These are phyloP conservation scores for Noctilio leporinus DNA, from an alignment of 2,113 vertebrate species.

Conservation along the genomic window DNA sequence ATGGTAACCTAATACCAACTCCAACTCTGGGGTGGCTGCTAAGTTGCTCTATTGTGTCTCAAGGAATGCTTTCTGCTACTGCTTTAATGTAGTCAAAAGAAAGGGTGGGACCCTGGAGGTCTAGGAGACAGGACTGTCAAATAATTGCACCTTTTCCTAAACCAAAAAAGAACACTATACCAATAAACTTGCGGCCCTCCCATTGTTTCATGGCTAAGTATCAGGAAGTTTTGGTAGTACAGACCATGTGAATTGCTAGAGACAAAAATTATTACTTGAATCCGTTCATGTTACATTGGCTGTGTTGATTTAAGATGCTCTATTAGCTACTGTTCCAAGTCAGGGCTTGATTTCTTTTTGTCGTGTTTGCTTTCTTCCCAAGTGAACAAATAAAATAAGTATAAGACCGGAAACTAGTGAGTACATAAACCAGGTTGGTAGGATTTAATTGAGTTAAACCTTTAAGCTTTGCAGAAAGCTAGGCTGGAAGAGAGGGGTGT, in stretches of 20 bases:
- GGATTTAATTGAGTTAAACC: slow-evolving; percentile 32
- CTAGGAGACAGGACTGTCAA: slow-evolving; percentile 57
- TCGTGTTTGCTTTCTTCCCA: slow-evolving; percentile 63
- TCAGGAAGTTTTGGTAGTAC: slow-evolving; percentile 27
- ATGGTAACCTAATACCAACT: slow-evolving; percentile 71
- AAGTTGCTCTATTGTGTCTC: slow-evolving; percentile 51
- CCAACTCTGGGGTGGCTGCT: slow-evolving; percentile 29
- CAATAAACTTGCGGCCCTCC: slow-evolving; percentile 41
- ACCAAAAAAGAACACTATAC: slow-evolving; percentile 55
- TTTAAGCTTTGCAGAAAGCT: slow-evolving; percentile 39
- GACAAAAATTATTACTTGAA: slow-evolving; percentile 64
- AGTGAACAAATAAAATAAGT: slow-evolving; percentile 56
- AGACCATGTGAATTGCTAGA: slow-evolving; percentile 33
- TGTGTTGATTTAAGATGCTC: slow-evolving; percentile 62
- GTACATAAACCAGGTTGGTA: background rate
- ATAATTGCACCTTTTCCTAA: slow-evolving; percentile 69
- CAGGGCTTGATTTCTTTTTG: slow-evolving; percentile 57
- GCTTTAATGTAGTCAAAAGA: slow-evolving; percentile 63
- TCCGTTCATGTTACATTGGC: slow-evolving; percentile 57
- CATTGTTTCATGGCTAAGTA: background rate
- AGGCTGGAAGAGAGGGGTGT: background rate
- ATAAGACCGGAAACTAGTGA: slow-evolving; percentile 25
- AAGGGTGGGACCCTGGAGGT: slow-evolving; percentile 55
- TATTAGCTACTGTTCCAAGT: slow-evolving; percentile 50
- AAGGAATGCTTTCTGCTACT: slow-evolving; percentile 73